phyloP scores from a whole-genome alignment of 2,888 invertebrate species.

The Metallyticus violacea region DNA sequence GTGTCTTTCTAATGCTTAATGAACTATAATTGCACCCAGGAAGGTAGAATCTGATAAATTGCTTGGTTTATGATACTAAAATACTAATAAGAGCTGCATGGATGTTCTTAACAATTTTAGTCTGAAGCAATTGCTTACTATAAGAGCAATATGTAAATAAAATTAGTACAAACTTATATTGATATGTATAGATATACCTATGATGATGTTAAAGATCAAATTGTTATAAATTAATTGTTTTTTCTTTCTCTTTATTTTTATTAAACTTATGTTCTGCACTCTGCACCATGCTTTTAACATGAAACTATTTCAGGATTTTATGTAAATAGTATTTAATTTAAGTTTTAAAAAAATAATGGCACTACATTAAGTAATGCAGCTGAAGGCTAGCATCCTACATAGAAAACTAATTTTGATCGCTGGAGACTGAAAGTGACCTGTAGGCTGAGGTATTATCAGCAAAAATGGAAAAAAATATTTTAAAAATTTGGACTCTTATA shows the following conservation, averaged over 20 bases:
- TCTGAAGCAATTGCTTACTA: not conserved
- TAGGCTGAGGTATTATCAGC: no score
- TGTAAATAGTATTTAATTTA: not conserved
- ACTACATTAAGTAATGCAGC: not conserved
- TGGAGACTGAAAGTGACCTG: no score
- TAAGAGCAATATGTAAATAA: not conserved
- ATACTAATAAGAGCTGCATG: not conserved
- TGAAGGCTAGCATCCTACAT: not conserved
- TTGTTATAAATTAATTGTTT: no score
- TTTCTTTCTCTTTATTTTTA: no score
- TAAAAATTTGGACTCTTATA: no score
- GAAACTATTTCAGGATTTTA: not conserved
- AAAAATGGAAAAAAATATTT: no score
- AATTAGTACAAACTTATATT: no score
- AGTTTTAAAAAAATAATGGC: not conserved
- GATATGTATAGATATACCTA: no score
- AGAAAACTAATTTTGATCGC: not conserved
- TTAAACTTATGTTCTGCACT: not conserved
- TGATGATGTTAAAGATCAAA: no score
- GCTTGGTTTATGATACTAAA: not conserved
- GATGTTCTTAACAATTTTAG: not conserved
- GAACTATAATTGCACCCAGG: not conserved
- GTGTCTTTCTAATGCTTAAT: constrained; percentile 1
- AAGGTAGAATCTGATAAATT: not conserved
- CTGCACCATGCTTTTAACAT: not conserved